Evolutionary conservation across 2,113 vertebrate species (phyloP), one percentile per base, ranked within the genome.

Genomic region (Laticauda colubrina): DNA sequence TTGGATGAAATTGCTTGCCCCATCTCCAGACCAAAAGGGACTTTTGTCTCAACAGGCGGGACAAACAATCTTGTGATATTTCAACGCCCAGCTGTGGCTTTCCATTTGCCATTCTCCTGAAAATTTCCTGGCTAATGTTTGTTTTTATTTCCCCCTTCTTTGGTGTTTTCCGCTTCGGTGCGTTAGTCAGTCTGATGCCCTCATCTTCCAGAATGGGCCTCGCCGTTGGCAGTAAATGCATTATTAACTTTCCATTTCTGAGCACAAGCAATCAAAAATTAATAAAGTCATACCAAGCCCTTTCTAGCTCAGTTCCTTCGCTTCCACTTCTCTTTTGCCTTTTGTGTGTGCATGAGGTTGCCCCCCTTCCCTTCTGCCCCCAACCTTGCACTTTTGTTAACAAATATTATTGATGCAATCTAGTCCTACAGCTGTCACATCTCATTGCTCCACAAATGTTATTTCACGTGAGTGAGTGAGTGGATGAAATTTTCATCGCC

Each of bases 251-350:
- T 53, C 14, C 61, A 88, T 90, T 95, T 87, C 94, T 93, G 94
- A 94, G 93, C 94, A 92, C 12, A 93, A 95, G 93, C 92, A 94
- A 93, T 95, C 94, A 95, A 96, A 93, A 92, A 59, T 95, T 94
- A 93, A 96, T 94, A 91, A 95, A 85, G 89, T 91, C 93, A 85
- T 20, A 86, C 53, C 89, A 89, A 94, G 87, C 34, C 34, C n/a
- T 91, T 94, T 56, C 88, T 93, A 91, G 92, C 89, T 93, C 91
- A 53, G 55, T 57, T 94, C 89, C 69, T 61, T 93, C 88, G 11
- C 53, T 89, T 56, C 64, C 75, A 53, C 53, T 64, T 61, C 23
- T 69, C 89, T 54, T 14, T 23, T 9, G 6, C 29, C 1, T 51
- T 56, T 23, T 75, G 14, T 88, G 87, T 75, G 23, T 43, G 24